phyloP scores from a whole-genome alignment of 2,113 vertebrate species.

The Datnioides undecimradiatus region DNA sequence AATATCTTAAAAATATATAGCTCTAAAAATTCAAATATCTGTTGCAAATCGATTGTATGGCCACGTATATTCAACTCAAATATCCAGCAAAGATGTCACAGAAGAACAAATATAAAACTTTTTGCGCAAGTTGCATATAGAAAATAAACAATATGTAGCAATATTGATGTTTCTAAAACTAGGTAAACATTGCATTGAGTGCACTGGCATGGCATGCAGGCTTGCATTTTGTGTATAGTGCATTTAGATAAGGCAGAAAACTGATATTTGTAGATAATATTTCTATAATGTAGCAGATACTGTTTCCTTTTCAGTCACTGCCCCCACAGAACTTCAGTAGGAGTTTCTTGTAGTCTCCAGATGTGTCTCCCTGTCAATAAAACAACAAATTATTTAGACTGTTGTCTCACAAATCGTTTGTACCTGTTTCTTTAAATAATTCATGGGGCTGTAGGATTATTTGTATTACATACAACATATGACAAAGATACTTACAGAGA shows the following conservation, averaged over 20 bases:
- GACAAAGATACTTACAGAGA: constrained; percentile 87
- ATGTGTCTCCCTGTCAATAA: constrained; percentile 91
- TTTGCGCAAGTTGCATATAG: constrained; percentile 26
- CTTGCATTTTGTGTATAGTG: constrained; percentile 45
- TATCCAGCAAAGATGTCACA: constrained; percentile 21
- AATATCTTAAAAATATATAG: constrained; percentile 63
- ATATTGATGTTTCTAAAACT: constrained; percentile 19
- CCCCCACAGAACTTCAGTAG: constrained; percentile 97
- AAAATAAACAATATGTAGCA: constrained; percentile 31
- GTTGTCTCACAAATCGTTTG: neutral
- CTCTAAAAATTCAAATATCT: constrained; percentile 28
- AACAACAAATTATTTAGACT: constrained; percentile 8
- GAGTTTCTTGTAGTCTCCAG: constrained; percentile 96
- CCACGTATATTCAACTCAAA: constrained; percentile 20
- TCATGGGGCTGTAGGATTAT: neutral
- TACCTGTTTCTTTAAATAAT: neutral
- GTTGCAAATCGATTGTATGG: constrained; percentile 33
- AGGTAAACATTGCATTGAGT: constrained; percentile 50
- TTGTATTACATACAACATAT: neutral
- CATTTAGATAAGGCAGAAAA: constrained; percentile 34
- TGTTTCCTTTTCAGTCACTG: constrained; percentile 85
- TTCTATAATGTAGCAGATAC: neutral
- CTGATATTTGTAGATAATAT: constrained; percentile 19
- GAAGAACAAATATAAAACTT: constrained; percentile 60
- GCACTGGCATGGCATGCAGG: constrained; percentile 67